phyloP scores from a whole-genome alignment of 2,113 vertebrate species.

The Hiodon alosoides region DNA sequence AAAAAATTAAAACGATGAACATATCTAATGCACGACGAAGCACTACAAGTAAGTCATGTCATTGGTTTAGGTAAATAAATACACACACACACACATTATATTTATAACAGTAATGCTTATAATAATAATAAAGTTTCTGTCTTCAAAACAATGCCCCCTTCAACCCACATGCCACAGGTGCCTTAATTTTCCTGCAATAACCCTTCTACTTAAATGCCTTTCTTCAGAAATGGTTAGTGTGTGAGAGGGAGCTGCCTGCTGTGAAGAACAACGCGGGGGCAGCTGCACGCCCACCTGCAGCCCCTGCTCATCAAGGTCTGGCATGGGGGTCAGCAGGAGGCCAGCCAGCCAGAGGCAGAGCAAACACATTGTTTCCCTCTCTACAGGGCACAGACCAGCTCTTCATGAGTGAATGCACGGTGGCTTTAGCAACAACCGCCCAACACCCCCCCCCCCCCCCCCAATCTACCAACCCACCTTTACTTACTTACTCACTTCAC shows the following conservation, averaged over 20 bases:
- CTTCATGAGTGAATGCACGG: conserved; percentile 14
- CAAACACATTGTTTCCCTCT: conserved; percentile 20
- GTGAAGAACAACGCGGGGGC: conserved; percentile 21
- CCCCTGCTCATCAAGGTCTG: conserved; percentile 19
- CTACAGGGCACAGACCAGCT: conserved; percentile 9
- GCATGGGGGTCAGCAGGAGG: conserved; percentile 15
- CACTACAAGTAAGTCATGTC: no score
- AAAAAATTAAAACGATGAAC: no score
- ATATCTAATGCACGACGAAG: no score
- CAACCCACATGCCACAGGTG: conserved; percentile 5
- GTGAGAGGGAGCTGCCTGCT: conserved; percentile 21
- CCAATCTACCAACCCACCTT: no score
- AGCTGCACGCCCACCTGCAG: conserved; percentile 21
- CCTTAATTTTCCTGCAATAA: background rate
- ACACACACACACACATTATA: conserved; percentile 14
- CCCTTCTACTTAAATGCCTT: conserved; percentile 8
- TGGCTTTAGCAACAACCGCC: conserved; percentile 9
- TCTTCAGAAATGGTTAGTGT: conserved; percentile 1
- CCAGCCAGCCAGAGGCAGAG: background rate
- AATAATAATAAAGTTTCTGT: background rate
- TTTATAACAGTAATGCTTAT: background rate
- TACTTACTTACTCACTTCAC: background rate
- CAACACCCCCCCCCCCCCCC: background rate
- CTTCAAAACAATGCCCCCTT: conserved; percentile 17
- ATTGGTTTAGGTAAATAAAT: background rate